Evolutionary conservation across 1,140 invertebrate species (phyloP), one percentile per base, ranked within the genome.

Genomic region (Platyscapa corneri): DNA sequence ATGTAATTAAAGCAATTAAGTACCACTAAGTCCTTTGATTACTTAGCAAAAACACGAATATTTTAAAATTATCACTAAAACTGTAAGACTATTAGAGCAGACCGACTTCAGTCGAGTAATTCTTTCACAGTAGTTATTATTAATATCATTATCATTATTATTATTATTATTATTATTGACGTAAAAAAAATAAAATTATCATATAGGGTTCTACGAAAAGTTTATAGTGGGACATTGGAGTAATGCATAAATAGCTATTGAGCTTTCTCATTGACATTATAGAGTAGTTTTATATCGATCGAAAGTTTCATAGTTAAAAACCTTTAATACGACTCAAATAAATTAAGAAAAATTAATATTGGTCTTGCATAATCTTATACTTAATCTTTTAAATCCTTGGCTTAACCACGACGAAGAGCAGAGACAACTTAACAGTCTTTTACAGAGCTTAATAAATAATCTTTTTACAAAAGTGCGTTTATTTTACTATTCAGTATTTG

Each of bases 361-460:
- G 67, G 72, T 76, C 56, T 67, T 70, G 18, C 23, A 42, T 83
- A 81, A 27, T 80, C 42, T 74, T 64, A 75, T 20, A 75, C 56
- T 60, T 34, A 85, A 16, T 80, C 72, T 37, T 80, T 80, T 32
- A 39, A 86, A 72, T 64, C 27, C 76, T 60, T 83, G 65, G n/a
- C 75, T 49, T 78, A 83, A 83, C 0, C 34, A 78, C 67, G 85
- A 64, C 37, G 83, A 86, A 83, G 49, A 83, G 81, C 81, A 80
- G 67, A 83, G 67, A 86, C 78, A 86, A 79, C 75, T 83, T 83
- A 79, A 75, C 85, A 86, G 85, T 86, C 85, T 86, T 86, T 83
- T 37, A 53, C 79, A 72, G 81, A 86, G 76, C 85, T 86, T 83
- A 83, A 83, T 83, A 83, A 86, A 86, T 86, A 82, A 82, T 83